Evolutionary conservation across 64 coral and sea anemone species (phyloP), one percentile per base, ranked within the genome.

Genomic region (Pocillopora verrucosa): DNA sequence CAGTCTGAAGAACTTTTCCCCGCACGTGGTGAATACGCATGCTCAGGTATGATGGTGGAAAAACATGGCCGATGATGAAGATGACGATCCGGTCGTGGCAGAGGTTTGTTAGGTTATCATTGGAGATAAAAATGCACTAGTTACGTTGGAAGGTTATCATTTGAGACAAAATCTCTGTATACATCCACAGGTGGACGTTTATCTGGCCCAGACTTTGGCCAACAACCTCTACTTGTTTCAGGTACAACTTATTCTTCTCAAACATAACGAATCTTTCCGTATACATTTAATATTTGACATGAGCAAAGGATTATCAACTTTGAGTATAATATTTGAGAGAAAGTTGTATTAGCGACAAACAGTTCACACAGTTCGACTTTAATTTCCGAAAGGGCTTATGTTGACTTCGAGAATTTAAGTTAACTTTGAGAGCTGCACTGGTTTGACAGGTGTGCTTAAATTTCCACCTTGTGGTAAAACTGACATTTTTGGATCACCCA

Each of bases 1-100:
- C 36, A 38, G 63, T 36, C 22, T 9, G 20, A 10, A 58, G 60
- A 67, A 51, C 1, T 10, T 56, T 59, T 15, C 30, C 30, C 56
- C 57, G 57, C 35, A 38, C 0, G 62, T 81, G 59, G 26, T n/a
- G 30, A 72, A 22, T 88, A 63, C 92, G 92, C 92, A 89, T 89
- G 92, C 68, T 24, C 2, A 25, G 64, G 25, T 1, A 68, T n/a
- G 2, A 85, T 85, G 38, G 65, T 77, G 78, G 79, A 91, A 19
- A 88, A 95, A 98, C 13, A 98, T 98, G 96, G 96, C 93, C 77
- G 96, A 98, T 82, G 96, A 98, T 22, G 96, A 98, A 16, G 96
- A 98, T 16, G 96, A 98, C 36, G 96, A 98, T 26, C 76, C 90
- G 10, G 93, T 98, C 0, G 90, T 92, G 10, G 82, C 78, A 3